Evolutionary conservation across 2,797 vertebrate species (phyloP).

Genomic region (Rhabdophis nuchalis): DNA sequence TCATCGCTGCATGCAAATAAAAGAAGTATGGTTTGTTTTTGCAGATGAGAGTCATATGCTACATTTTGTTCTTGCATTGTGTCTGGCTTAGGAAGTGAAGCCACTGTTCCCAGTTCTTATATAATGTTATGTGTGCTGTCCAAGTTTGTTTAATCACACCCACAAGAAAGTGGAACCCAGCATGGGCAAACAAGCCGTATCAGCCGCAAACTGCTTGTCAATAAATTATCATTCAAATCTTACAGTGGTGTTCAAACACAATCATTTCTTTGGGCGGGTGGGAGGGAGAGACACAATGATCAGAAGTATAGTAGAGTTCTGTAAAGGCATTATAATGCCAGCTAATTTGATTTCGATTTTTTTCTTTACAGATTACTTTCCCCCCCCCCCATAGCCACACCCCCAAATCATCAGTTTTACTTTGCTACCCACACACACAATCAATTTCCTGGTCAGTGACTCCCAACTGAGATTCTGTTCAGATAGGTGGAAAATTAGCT

Average conservation of each 20-base stretch:
- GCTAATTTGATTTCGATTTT: background rate
- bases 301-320: background rate
- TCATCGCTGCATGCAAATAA: background rate
- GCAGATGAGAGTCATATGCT: background rate
- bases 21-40: background rate
- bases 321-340: background rate
- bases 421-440: background rate
- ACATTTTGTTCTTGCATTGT: background rate
- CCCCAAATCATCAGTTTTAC: background rate
- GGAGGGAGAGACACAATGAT: background rate
- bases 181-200: background rate
- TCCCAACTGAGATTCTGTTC: background rate
- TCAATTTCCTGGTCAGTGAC: background rate
- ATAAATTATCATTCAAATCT: background rate
- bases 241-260: background rate
- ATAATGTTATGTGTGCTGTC: background rate
- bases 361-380: background rate
- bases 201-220: background rate
- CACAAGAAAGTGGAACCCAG: background rate
- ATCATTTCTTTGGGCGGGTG: background rate
- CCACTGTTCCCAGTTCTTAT: background rate
- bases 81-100: background rate
- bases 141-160: background rate
- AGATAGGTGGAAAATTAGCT: background rate
- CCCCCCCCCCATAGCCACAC: background rate